A percentile compares a stretch with the other conserved stretches of the same genome.
These are phyloP conservation scores for Poeciliopsis infans DNA, from an alignment of 2,797 vertebrate genomes.

Conservation along the genomic window DNA sequence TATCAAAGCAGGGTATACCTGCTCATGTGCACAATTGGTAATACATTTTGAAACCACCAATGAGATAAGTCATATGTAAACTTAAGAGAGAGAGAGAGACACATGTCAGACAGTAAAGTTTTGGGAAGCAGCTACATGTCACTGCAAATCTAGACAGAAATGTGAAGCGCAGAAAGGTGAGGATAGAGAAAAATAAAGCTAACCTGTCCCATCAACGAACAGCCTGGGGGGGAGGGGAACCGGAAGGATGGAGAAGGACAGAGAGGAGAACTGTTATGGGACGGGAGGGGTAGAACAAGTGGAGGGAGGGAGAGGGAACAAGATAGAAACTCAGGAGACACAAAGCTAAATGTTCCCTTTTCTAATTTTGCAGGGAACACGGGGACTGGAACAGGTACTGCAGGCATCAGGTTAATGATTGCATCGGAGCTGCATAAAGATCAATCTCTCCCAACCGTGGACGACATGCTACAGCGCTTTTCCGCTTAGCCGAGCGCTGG, in stretches of 20 bases:
- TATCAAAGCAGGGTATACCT: slow-evolving; percentile 16
- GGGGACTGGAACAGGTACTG: slow-evolving; percentile 65
- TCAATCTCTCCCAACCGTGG: slow-evolving; percentile 50
- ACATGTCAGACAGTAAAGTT: slow-evolving; percentile 16
- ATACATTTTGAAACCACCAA: slow-evolving; percentile 13
- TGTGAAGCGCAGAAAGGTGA: slow-evolving; percentile 49
- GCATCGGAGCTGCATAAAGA: slow-evolving; percentile 61
- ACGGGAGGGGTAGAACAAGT: slow-evolving; percentile 71
- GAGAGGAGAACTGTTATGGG: slow-evolving; percentile 72
- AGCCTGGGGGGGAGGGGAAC: slow-evolving; percentile 70
- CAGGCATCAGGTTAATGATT: slow-evolving; percentile 76
- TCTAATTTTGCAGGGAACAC: slow-evolving; percentile 75
- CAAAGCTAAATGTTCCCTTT: slow-evolving; percentile 77
- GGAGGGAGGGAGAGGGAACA: slow-evolving; percentile 55
- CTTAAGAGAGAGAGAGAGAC: not conserved
- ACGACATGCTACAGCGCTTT: slow-evolving; percentile 22
- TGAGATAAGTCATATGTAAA: slow-evolving; percentile 18
- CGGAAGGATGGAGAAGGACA: slow-evolving; percentile 80
- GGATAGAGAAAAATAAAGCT: slow-evolving; percentile 47
- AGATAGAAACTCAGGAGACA: slow-evolving; percentile 73
- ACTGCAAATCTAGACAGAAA: slow-evolving; percentile 53
- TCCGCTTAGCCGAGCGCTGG: slow-evolving; percentile 31
- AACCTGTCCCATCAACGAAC: slow-evolving; percentile 76
- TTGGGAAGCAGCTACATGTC: slow-evolving; percentile 39
- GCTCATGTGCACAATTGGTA: slow-evolving; percentile 19